These are phyloP conservation scores for Taeniopygia guttata DNA, from an alignment of 2,797 vertebrate species.

Conservation along the genomic window DNA sequence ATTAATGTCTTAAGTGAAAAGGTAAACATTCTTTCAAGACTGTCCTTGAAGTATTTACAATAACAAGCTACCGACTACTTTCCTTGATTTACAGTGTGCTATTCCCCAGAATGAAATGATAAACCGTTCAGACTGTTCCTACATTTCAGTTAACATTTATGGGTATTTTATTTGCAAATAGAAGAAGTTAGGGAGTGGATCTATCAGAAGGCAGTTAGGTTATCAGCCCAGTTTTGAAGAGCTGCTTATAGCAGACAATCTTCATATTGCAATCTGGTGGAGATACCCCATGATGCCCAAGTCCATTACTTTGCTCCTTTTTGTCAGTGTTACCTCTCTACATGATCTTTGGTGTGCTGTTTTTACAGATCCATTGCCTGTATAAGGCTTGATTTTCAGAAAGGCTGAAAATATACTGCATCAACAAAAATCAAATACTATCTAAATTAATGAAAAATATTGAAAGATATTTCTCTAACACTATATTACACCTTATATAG, in stretches of 20 bases:
- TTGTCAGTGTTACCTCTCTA: background rate
- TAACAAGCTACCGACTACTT: background rate
- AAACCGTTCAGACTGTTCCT: background rate
- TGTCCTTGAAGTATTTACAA: background rate
- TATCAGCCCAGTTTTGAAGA: background rate
- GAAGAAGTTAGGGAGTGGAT: background rate
- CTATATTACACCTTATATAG: background rate
- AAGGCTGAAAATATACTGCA: background rate
- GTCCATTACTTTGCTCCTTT: background rate
- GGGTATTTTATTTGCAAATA: background rate
- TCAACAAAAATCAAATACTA: background rate
- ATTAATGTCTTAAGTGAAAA: background rate
- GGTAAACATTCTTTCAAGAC: background rate
- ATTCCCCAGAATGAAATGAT: background rate
- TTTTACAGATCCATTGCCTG: background rate
- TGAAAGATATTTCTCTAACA: background rate
- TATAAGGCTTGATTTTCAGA: background rate
- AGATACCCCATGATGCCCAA: rapidly evolving
- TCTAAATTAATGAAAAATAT: background rate
- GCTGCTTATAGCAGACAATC: background rate
- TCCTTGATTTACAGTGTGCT: background rate
- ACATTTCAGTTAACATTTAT: background rate
- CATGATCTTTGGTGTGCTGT: background rate
- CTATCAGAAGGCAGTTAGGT: background rate
- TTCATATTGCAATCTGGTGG: background rate